Evolutionary conservation across 2,113 vertebrate species (phyloP).

Genomic region (Motacilla alba): DNA sequence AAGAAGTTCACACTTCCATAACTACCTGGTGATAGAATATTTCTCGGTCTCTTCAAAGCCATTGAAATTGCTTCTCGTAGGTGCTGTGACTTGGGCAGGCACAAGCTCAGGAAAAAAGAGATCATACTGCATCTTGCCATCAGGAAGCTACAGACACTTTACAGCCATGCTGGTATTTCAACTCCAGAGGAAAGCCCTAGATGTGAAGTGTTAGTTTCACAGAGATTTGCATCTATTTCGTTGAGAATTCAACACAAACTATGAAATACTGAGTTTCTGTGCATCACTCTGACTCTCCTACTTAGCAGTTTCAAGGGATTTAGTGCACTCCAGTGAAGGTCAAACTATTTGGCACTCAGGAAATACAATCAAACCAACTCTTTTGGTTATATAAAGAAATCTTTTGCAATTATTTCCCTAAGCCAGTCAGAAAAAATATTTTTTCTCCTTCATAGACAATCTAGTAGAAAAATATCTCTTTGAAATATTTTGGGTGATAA

Average conservation of each 20-base stretch:
- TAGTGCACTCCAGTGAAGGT: not conserved
- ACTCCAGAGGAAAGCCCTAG: not conserved
- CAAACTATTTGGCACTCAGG: not conserved
- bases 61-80: not conserved
- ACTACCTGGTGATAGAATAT: not conserved
- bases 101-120: not conserved
- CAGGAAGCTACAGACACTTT: not conserved
- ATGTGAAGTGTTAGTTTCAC: not conserved
- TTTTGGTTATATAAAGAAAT: not conserved
- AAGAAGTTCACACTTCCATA: not conserved
- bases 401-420: not conserved
- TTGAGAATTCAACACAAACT: not conserved
- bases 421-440: not conserved
- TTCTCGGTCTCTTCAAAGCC: not conserved
- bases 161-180: not conserved
- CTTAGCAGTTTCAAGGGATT: not conserved
- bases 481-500: not conserved
- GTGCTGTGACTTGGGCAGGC: not conserved
- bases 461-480: not conserved
- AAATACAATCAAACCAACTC: not conserved
- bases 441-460: not conserved
- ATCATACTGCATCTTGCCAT: not conserved
- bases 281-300: not conserved
- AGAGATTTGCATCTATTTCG: not conserved
- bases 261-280: not conserved